Base-by-base conservation (phyloP, 2,888 invertebrate genomes). In the Iselma pallidipennis region DNA sequence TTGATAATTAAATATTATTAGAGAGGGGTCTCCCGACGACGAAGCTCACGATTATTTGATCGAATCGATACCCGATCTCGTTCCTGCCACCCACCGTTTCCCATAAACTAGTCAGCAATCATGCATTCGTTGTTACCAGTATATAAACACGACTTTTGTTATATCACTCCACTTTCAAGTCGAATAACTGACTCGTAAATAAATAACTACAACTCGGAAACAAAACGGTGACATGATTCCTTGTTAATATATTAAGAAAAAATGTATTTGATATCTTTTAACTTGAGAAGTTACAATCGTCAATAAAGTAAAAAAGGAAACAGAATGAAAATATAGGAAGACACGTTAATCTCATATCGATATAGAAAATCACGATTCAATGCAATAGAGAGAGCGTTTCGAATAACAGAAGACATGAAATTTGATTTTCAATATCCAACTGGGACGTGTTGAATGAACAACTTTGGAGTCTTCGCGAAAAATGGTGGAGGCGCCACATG, bases 51-150 rank as follows among this genome's bases (percentile, higher is more conserved):
- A n/a, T n/a, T n/a, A 37, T 37, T 5, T 29, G 10, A 37, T 16
- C 61, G 52, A 49, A 31, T 49, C 62, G 51, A 58, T 58, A n/a
- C n/a, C n/a, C n/a, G n/a, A 51, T 72, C 71, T 71, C 69, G 69
- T 67, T 66, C 49, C 65, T 70, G 69, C 74, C 74, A 74, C 74
- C 74, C 74, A 74, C 73, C 66, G 74, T 68, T 73, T 63, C 67
- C 70, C 71, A 73, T 73, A 73, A 73, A 74, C 70, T 45, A 12
- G 61, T 67, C 70, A 68, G 71, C 70, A 74, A 74, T 74, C 74
- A 74, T 72, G 72, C 67, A 61, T 66, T 67, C 69, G 68, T 73
- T 72, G 71, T 72, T 70, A 71, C 71, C 68, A 71, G 67, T 69
- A 68, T 61, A 45, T 45, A 23, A 68, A 74, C 74, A 73, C 73